Conservation (phyloP, 2,113 vertebrate species). For the Coracopsis vasa region DNA sequence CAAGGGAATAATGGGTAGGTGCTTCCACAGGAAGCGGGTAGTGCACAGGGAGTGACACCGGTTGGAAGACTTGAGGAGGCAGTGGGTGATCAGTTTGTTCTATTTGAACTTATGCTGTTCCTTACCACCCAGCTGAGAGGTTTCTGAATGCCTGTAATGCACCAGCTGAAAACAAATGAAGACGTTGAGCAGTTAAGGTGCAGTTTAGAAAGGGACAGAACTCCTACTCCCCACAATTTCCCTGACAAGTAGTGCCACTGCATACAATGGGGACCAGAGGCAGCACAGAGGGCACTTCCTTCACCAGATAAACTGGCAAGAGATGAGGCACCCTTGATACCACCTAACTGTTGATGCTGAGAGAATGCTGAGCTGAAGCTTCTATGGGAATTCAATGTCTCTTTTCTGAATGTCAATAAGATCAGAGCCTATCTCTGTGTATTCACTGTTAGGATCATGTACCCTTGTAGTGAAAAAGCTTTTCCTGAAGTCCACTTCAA, state of each 20-base stretch:
- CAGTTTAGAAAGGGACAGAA: background rate
- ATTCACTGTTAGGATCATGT: background rate
- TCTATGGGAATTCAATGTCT: background rate
- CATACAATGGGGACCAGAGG: fast-evolving
- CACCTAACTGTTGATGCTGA: background rate
- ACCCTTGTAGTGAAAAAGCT: background rate
- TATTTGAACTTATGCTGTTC: background rate
- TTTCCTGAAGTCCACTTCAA: background rate
- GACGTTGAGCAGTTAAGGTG: background rate
- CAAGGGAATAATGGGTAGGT: background rate
- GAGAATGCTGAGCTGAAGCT: background rate
- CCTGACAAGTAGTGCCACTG: background rate
- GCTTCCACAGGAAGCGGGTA: background rate
- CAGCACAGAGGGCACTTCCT: background rate
- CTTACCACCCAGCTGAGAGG: background rate
- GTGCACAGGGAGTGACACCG: fast-evolving
- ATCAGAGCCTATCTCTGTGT: background rate
- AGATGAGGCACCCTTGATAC: background rate
- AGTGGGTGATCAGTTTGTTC: background rate
- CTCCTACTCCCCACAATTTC: background rate
- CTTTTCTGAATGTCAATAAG: background rate
- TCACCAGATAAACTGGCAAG: background rate
- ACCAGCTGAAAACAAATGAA: background rate
- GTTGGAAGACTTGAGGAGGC: background rate
- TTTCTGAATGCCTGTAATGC: background rate